phyloP scores from a whole-genome alignment of 1,140 invertebrate genomes.

The Apocrypta bakeri region DNA sequence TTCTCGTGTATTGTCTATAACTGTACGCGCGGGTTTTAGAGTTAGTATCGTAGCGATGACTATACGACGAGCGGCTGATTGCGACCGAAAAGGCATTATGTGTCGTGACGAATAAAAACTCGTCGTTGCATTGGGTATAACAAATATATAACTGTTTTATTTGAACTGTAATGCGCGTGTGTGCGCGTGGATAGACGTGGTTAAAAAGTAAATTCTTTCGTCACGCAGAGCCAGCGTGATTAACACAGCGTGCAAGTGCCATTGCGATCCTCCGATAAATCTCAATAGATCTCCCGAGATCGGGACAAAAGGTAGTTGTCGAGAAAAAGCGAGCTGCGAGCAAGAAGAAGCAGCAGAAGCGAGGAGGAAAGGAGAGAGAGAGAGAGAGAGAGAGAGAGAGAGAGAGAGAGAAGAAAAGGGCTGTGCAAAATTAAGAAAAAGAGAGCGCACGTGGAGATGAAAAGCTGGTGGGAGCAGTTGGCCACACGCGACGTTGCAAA shows the following conservation, averaged over 20 bases:
- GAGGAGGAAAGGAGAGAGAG: neutral
- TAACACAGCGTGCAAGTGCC: neutral
- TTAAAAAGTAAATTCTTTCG: neutral
- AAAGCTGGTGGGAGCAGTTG: conserved; percentile 51
- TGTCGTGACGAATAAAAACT: too few relatives aligned
- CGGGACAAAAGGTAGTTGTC: conserved; percentile 1
- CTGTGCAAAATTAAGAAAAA: conserved; percentile 35
- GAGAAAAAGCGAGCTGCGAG: neutral
- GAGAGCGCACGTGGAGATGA: conserved; percentile 26
- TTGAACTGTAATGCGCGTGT: too few relatives aligned
- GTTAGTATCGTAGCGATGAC: too few relatives aligned
- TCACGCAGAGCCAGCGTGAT: neutral
- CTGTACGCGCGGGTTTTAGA: too few relatives aligned
- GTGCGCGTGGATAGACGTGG: too few relatives aligned
- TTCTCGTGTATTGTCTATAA: too few relatives aligned
- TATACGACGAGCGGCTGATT: too few relatives aligned
- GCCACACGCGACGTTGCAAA: conserved; percentile 57
- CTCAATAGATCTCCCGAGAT: neutral
- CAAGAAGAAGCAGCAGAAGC: neutral
- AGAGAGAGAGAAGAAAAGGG: neutral
- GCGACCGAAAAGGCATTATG: too few relatives aligned
- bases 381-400: neutral
- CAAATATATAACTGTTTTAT: too few relatives aligned
- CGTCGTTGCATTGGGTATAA: too few relatives aligned
- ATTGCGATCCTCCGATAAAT: neutral